A percentile compares a stretch with the other conserved stretches of the same genome.
phyloP scores from a whole-genome alignment of 2,113 vertebrate genomes.

The Ceyx margarethae region DNA sequence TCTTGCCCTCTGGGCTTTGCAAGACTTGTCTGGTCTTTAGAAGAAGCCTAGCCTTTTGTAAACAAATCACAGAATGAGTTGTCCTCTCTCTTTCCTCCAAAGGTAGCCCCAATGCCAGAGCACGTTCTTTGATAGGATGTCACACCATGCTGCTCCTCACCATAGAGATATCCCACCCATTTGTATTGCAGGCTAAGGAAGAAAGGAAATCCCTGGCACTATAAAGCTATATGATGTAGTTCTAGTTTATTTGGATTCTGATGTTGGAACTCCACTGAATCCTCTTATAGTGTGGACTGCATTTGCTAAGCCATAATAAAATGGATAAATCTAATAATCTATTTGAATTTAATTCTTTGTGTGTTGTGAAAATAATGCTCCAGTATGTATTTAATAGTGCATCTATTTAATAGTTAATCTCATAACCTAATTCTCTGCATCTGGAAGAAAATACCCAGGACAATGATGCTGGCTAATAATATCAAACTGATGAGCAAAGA shows the following conservation, averaged over 20 bases:
- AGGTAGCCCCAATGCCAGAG: neutral
- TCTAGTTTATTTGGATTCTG: neutral
- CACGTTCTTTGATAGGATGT: neutral
- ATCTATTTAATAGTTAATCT: conserved; percentile 53
- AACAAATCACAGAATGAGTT: neutral
- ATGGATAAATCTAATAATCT: neutral
- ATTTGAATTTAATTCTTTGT: neutral
- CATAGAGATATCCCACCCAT: neutral
- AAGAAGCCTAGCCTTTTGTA: neutral
- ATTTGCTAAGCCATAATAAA: neutral
- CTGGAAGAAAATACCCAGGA: conserved; percentile 51
- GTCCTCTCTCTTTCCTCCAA: neutral
- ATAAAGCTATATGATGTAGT: neutral
- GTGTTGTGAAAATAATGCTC: conserved; percentile 42
- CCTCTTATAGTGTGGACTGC: neutral
- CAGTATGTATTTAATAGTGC: conserved; percentile 66
- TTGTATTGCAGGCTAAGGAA: rapidly evolving
- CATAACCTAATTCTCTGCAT: conserved; percentile 39
- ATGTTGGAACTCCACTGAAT: neutral
- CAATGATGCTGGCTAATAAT: conserved; percentile 73
- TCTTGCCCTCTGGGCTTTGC: neutral
- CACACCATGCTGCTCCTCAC: neutral
- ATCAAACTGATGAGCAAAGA: conserved; percentile 82
- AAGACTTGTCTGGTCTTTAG: neutral
- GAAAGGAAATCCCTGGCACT: rapidly evolving